phyloP scores from a whole-genome alignment of 1,140 invertebrate genomes.

The Drosophila kohkoa region DNA sequence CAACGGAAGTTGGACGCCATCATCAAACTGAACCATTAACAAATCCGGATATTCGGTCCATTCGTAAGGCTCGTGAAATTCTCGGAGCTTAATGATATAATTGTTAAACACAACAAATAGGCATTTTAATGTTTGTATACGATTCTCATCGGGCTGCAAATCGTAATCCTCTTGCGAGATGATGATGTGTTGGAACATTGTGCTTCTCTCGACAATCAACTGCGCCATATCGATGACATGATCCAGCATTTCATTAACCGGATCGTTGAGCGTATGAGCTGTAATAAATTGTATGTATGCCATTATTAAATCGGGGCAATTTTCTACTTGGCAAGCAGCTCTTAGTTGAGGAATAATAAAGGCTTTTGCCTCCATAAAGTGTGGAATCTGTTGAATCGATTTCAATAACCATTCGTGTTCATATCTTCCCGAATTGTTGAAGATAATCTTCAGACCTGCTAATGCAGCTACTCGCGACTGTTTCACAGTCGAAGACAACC shows the following conservation, averaged over 20 bases:
- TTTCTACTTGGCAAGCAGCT: constrained; percentile 96
- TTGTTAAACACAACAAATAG: constrained; percentile 84
- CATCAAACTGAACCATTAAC: constrained; percentile 93
- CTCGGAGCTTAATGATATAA: constrained; percentile 85
- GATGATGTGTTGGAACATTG: constrained; percentile 93
- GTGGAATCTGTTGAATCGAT: constrained; percentile 90
- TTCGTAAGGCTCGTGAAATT: constrained; percentile 88
- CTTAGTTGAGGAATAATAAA: constrained; percentile 90
- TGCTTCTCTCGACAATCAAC: constrained; percentile 96
- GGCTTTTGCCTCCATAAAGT: constrained; percentile 89
- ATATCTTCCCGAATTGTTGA: constrained; percentile 81
- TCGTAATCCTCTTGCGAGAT: constrained; percentile 86
- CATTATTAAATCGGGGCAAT: constrained; percentile 92
- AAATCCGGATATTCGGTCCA: constrained; percentile 90
- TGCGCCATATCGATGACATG: constrained; percentile 93
- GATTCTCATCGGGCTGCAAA: constrained; percentile 86
- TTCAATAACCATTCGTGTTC: constrained; percentile 91
- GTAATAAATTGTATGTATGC: constrained; percentile 96
- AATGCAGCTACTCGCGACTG: constrained; percentile 92
- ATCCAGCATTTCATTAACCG: constrained; percentile 88
- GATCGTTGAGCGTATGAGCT: constrained; percentile 89
- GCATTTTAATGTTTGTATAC: constrained; percentile 90
- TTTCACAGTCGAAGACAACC: constrained; percentile 93
- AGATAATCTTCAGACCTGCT: constrained; percentile 87
- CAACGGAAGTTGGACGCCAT: constrained; percentile 92